Evolutionary conservation across 1,140 invertebrate genomes (phyloP).

Genomic region (Zelostemma sp.): DNA sequence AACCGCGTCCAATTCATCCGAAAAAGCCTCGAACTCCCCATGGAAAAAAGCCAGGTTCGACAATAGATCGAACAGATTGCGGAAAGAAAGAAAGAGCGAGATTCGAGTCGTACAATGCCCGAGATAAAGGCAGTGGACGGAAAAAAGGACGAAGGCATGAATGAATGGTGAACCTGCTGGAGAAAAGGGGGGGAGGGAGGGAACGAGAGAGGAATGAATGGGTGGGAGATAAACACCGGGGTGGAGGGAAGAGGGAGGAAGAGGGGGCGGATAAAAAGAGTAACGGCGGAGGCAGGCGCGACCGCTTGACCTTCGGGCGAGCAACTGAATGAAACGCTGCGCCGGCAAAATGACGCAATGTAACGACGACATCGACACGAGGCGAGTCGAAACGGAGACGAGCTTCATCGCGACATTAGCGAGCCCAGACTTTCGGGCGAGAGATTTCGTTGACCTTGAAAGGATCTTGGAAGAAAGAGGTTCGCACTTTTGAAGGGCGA

Average conservation of each 20-base stretch:
- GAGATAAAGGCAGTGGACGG: slow-evolving; percentile 15
- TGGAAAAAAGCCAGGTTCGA: no score
- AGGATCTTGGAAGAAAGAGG: no score
- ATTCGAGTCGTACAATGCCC: slow-evolving; percentile 4
- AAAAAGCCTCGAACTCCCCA: no score
- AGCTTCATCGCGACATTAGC: slow-evolving; percentile 18
- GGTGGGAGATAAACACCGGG: slow-evolving; percentile 29
- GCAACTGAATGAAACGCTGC: slow-evolving; percentile 66
- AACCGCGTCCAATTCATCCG: no score
- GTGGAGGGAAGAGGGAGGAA: neutral
- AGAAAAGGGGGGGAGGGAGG: slow-evolving; percentile 20
- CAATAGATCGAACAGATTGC: slow-evolving; percentile 8
- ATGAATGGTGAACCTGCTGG: slow-evolving; percentile 57
- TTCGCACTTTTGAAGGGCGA: no score
- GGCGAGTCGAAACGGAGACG: slow-evolving; percentile 30
- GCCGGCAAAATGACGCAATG: slow-evolving; percentile 59
- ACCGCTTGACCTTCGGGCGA: slow-evolving; percentile 68
- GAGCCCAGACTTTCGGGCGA: slow-evolving; percentile 5
- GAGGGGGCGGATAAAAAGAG: slow-evolving; percentile 27
- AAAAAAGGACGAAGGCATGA: slow-evolving; percentile 44
- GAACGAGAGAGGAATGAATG: slow-evolving; percentile 18
- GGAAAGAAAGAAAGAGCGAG: slow-evolving; percentile 1
- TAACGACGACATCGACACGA: slow-evolving; percentile 37
- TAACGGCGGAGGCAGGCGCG: slow-evolving; percentile 50
- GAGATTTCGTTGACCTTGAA: slow-evolving; percentile 10